Conservation (phyloP, 2,888 invertebrate genomes). For the Perdita meconis region DNA sequence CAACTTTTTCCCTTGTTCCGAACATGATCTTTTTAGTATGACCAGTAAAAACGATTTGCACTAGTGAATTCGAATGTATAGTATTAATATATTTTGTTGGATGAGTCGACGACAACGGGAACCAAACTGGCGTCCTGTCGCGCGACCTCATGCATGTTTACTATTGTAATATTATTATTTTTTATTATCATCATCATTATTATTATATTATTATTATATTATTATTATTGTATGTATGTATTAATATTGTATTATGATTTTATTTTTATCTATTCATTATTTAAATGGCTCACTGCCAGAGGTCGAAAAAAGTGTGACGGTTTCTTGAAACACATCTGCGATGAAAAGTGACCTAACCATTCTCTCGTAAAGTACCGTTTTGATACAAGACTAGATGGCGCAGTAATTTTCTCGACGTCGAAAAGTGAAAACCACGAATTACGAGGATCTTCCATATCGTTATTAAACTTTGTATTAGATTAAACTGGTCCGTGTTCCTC, state of each 20-base stretch:
- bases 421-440: slow-evolving; percentile 34
- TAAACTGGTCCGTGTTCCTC: neutral
- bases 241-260: slow-evolving; percentile 70
- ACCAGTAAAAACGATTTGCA: slow-evolving; percentile 52
- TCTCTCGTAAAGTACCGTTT: slow-evolving; percentile 8
- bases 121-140: slow-evolving; percentile 21
- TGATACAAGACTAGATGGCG: slow-evolving; percentile 65
- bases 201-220: slow-evolving; percentile 61
- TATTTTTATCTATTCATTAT: slow-evolving; percentile 70
- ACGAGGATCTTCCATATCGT: slow-evolving; percentile 38
- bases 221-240: slow-evolving; percentile 69
- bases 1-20: neutral
- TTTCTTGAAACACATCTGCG: slow-evolving; percentile 44
- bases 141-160: slow-evolving; percentile 80
- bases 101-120: slow-evolving; percentile 68
- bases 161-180: slow-evolving; percentile 78
- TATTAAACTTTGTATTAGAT: slow-evolving; percentile 1
- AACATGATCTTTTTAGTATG: slow-evolving; percentile 28
- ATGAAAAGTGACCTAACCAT: slow-evolving; percentile 25
- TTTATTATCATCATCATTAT: slow-evolving; percentile 73
- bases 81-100: slow-evolving; percentile 83
- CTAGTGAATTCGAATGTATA: slow-evolving; percentile 71
- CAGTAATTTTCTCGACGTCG: slow-evolving; percentile 36
- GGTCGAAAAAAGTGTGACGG: slow-evolving; percentile 52
- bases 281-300: slow-evolving; percentile 61